Percentiles rank a stretch among this genome's conserved stretches.
Conservation (phyloP, 2,888 invertebrate genomes). For the Hirtodrosophila trivittata region DNA sequence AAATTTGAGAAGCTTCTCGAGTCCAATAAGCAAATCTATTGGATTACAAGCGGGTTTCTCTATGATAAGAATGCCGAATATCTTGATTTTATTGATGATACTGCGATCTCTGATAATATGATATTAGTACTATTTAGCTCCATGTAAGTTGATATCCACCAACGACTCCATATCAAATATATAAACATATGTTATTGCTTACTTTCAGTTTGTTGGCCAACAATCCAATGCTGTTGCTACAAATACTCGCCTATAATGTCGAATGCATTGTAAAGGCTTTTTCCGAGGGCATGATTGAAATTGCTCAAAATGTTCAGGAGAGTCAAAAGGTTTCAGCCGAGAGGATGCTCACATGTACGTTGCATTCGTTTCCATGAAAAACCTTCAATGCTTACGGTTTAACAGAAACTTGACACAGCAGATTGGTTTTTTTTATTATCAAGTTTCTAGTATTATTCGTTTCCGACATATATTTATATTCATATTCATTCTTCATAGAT, state of each 20-base stretch:
- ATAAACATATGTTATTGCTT: not conserved
- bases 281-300: slow-evolving; percentile 83
- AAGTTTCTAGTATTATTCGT: slow-evolving; percentile 3
- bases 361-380: slow-evolving; percentile 1
- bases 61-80: slow-evolving; percentile 82
- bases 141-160: slow-evolving; percentile 72
- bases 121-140: slow-evolving; percentile 83
- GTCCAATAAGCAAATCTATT: slow-evolving; percentile 81
- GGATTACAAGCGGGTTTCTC: slow-evolving; percentile 82
- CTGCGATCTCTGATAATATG: slow-evolving; percentile 83
- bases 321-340: slow-evolving; percentile 83
- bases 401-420: not conserved
- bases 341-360: slow-evolving; percentile 82
- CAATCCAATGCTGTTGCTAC: slow-evolving; percentile 88
- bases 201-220: slow-evolving; percentile 84
- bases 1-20: slow-evolving; percentile 82
- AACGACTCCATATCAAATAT: not conserved
- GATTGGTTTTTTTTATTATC: no score
- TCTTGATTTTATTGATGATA: slow-evolving; percentile 82
- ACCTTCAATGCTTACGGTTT: not conserved
- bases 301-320: slow-evolving; percentile 78
- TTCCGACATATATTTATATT: no score
- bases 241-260: slow-evolving; percentile 87
- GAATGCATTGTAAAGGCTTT: slow-evolving; percentile 88
- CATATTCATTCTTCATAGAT: slow-evolving; percentile 84